Base-by-base conservation (phyloP, 1,140 invertebrate species). In the Micrasema minimum region DNA sequence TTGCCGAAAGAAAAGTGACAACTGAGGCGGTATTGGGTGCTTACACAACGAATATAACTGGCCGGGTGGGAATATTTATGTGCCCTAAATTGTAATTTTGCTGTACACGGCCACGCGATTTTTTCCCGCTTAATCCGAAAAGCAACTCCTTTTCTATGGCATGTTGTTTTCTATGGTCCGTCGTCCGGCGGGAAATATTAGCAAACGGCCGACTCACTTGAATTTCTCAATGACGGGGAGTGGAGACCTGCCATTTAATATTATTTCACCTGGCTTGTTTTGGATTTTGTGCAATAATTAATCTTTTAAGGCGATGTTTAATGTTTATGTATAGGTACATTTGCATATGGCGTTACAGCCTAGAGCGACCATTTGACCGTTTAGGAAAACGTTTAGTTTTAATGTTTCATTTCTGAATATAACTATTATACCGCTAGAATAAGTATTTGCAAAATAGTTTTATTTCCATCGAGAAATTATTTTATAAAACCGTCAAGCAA, bases 81-180 rank as follows among this genome's bases (percentile, higher is more conserved):
- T 75, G 73, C 11, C 73, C 73, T 67, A 71, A 71, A 75, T 75
- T 66, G 35, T 12, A 45, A 45, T 16, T n/a, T n/a, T 45, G 18
- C n/a, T 26, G 35, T 11, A 22, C 35, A 11, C 55, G 55, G 7
- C 55, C 37, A 20, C 55, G 31, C 31, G 35, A 12, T 41, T 59
- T 59, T 59, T 41, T 59, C 35, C 14, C 35, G 55, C 48, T 51
- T 20, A 22, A 51, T 51, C 22, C 20, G 12, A 22, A 51, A 51
- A 61, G 16, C 14, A 43, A 61, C 57, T 43, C 57, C 37, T 61
- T 61, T 66, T 66, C 62, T 20, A 51, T 37, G 62, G 26, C 31
- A 51, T 51, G 26, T 12, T 14, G 57, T 61, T 59, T 61, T 22
- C 48, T 51, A 51, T 51, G 48, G 48, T 51, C 26, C 7, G 26